A percentile compares a stretch with the other conserved stretches of the same genome.
Conservation (phyloP, 2,888 invertebrate species). For the Salpingus planirostris region DNA sequence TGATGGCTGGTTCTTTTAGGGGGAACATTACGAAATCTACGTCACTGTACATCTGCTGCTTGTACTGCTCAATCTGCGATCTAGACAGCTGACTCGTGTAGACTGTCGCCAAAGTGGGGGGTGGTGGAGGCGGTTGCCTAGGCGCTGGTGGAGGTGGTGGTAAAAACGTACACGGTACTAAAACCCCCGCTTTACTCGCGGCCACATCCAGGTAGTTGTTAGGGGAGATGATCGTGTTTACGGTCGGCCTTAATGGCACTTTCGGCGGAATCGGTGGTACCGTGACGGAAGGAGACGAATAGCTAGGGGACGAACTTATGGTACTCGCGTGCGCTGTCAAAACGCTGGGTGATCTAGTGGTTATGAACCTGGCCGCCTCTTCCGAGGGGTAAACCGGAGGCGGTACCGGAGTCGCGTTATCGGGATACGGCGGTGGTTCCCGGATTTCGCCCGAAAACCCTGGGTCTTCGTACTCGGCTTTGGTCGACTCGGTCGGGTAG, state of each 20-base stretch:
- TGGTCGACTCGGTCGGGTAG: slow-evolving; percentile 23
- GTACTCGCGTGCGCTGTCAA: slow-evolving; percentile 67
- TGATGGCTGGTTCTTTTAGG: slow-evolving; percentile 78
- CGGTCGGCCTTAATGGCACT: slow-evolving; percentile 38
- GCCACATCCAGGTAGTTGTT: slow-evolving; percentile 57
- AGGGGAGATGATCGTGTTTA: slow-evolving; percentile 45
- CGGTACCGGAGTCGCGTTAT: slow-evolving; percentile 43
- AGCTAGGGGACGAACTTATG: slow-evolving; percentile 53
- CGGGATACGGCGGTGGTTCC: slow-evolving; percentile 58
- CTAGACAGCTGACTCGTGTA: slow-evolving; percentile 61
- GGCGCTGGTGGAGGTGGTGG: slow-evolving; percentile 56
- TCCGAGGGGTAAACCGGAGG: slow-evolving; percentile 55
- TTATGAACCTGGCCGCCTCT: slow-evolving; percentile 70
- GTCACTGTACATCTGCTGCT: slow-evolving; percentile 83
- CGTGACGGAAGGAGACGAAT: slow-evolving; percentile 42
- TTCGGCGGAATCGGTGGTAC: slow-evolving; percentile 41
- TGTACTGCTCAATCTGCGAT: slow-evolving; percentile 77
- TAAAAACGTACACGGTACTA: slow-evolving; percentile 43
- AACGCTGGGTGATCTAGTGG: slow-evolving; percentile 66
- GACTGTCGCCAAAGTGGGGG: slow-evolving; percentile 62
- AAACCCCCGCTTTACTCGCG: slow-evolving; percentile 45
- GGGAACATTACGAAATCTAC: slow-evolving; percentile 90
- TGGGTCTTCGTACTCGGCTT: too few relatives aligned
- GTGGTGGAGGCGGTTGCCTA: slow-evolving; percentile 46
- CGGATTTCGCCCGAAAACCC: slow-evolving; percentile 19